A percentile compares a stretch with the other conserved stretches of the same genome.
These are phyloP conservation scores for Hemaris fuciformis DNA, from an alignment of 2,888 invertebrate genomes.

Conservation along the genomic window DNA sequence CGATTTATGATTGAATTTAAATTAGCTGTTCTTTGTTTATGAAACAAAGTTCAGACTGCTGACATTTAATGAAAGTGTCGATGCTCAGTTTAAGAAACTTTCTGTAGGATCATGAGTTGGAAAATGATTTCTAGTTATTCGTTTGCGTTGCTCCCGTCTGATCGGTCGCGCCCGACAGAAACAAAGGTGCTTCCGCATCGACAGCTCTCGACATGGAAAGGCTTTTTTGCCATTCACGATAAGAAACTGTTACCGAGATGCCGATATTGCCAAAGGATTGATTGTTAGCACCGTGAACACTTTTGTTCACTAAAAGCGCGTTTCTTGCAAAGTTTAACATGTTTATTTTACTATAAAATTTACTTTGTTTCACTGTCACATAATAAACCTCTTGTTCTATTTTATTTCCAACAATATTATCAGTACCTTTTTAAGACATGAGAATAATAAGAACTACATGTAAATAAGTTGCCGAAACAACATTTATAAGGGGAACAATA, in stretches of 20 bases:
- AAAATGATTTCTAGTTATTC: conserved; percentile 3
- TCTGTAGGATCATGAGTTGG: neutral
- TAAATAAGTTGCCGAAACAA: conserved; percentile 1
- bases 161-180: conserved; percentile 32
- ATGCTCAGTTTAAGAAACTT: neutral
- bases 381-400: neutral
- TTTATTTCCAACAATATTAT: no score
- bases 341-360: neutral
- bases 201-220: conserved; percentile 75
- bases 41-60: neutral
- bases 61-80: neutral
- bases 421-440: no score
- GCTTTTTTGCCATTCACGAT: conserved; percentile 73
- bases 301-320: conserved; percentile 57
- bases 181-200: conserved; percentile 71
- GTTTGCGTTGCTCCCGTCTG: conserved; percentile 1
- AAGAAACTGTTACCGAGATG: conserved; percentile 56
- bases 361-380: neutral
- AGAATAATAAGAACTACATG: no score
- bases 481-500: conserved; percentile 7
- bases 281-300: conserved; percentile 44
- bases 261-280: conserved; percentile 50
- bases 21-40: neutral
- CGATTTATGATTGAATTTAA: neutral
- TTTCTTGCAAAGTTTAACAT: conserved; percentile 32